Conservation (phyloP, 2,797 vertebrate genomes). For the Anas acuta region DNA sequence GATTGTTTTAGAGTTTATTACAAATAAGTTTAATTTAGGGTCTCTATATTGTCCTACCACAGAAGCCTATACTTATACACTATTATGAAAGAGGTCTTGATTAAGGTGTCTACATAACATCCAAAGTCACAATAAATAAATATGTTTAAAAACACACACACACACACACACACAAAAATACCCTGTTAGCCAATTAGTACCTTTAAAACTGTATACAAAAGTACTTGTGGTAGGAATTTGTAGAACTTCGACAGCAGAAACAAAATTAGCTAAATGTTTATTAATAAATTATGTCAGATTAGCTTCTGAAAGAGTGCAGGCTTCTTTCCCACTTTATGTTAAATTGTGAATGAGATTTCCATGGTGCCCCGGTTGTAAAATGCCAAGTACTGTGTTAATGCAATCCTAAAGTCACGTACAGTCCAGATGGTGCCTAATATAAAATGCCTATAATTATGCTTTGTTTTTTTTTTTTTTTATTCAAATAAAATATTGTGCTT, state of each 20-base stretch:
- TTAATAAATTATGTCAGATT: not conserved
- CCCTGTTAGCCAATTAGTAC: not conserved
- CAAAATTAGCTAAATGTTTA: not conserved
- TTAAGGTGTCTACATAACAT: not conserved
- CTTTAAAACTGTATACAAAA: not conserved
- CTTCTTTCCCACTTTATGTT: not conserved
- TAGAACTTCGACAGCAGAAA: not conserved
- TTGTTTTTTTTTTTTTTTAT: not conserved
- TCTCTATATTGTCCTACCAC: not conserved
- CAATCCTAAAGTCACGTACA: not conserved
- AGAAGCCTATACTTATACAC: not conserved
- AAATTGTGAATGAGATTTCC: not conserved
- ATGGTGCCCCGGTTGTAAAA: not conserved
- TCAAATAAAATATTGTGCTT: not conserved
- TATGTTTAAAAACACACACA: not conserved
- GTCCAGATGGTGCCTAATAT: not conserved
- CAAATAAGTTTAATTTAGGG: not conserved
- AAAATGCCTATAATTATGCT: not conserved
- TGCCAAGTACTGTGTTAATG: not conserved
- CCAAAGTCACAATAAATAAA: not conserved
- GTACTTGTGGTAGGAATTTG: not conserved
- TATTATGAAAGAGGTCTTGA: not conserved
- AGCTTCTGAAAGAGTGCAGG: not conserved
- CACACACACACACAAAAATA: not conserved
- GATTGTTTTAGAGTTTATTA: not conserved